A percentile compares a stretch with the other conserved stretches of the same genome.
phyloP scores from a whole-genome alignment of 2,113 vertebrate genomes.

The Carlito syrichta region DNA sequence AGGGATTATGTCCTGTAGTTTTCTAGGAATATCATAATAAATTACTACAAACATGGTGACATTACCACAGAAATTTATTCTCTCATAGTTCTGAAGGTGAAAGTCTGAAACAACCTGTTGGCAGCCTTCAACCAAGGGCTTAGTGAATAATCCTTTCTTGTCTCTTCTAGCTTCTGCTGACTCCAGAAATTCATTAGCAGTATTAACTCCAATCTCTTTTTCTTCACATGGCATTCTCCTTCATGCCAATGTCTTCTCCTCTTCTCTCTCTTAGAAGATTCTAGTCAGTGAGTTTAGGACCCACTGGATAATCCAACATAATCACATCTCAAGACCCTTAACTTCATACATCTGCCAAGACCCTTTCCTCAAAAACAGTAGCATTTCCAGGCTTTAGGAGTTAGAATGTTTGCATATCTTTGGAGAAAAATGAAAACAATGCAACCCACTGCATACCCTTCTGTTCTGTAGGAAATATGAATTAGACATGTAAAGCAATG shows the following conservation, averaged over 20 bases:
- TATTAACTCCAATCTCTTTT: background rate
- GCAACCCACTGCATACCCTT: background rate
- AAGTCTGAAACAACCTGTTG: background rate
- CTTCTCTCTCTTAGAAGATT: background rate
- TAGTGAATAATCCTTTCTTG: background rate
- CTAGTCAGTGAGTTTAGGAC: background rate
- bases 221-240: too few species aligned
- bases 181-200: background rate
- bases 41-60: background rate
- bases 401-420: background rate
- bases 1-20: background rate
- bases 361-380: background rate
- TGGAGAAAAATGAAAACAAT: accelerated
- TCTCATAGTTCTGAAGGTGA: background rate
- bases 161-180: background rate
- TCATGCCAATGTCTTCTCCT: background rate
- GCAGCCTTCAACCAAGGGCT: background rate
- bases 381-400: background rate
- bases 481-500: background rate
- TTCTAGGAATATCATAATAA: background rate
- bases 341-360: background rate
- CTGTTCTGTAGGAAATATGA: background rate
- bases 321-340: background rate
- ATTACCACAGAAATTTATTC: background rate
- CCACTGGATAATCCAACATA: background rate